phyloP scores from a whole-genome alignment of 1,140 invertebrate genomes.

The Spodoptera litura region DNA sequence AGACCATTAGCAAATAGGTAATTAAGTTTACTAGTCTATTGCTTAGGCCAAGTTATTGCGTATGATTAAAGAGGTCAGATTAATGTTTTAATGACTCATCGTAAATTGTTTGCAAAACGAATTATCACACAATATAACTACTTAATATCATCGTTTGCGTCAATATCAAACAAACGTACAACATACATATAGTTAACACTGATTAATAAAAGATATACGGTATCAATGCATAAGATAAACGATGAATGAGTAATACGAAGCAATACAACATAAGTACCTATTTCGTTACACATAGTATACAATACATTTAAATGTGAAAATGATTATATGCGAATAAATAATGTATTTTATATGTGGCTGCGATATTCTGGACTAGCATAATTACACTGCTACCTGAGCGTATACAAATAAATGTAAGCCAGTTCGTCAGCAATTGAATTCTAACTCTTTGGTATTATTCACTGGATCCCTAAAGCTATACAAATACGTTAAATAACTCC shows the following conservation, averaged over 20 bases:
- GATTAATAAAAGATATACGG: conserved; percentile 55
- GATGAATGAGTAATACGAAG: conserved; percentile 60
- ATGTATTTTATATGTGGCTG: conserved; percentile 63
- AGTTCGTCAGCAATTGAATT: conserved; percentile 42
- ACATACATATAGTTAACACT: conserved; percentile 53
- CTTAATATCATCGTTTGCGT: conserved; percentile 56
- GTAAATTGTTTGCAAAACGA: conserved; percentile 28
- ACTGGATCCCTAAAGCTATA: conserved; percentile 76
- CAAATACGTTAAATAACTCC: conserved; percentile 65
- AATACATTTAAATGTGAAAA: conserved; percentile 57
- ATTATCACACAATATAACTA: conserved; percentile 35
- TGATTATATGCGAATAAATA: conserved; percentile 66
- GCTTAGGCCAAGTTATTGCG: conserved; percentile 48
- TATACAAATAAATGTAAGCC: conserved; percentile 45
- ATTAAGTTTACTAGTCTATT: conserved; percentile 23
- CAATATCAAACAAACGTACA: conserved; percentile 54
- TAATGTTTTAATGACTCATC: conserved; percentile 47
- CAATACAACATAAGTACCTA: conserved; percentile 55
- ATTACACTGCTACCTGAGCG: conserved; percentile 52
- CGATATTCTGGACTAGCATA: conserved; percentile 76
- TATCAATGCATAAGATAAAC: conserved; percentile 59
- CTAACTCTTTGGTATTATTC: conserved; percentile 81
- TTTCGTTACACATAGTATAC: conserved; percentile 51
- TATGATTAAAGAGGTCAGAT: conserved; percentile 41
- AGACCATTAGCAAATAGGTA: conserved; percentile 25